phyloP scores from a whole-genome alignment of 1,140 invertebrate genomes.

The Drosophila pandora region DNA sequence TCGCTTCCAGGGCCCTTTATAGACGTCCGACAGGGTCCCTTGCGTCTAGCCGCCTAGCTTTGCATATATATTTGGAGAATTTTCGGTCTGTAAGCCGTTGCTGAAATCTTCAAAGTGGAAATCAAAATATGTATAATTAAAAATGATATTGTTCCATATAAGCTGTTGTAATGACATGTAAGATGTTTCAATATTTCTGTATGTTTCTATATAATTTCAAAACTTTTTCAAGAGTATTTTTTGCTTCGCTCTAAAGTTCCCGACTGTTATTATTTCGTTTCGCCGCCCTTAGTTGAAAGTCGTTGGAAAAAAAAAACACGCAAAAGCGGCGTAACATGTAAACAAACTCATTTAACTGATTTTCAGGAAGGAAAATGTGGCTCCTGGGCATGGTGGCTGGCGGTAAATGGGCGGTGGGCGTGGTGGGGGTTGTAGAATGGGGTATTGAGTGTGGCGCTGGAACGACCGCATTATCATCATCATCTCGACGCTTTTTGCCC shows the following conservation, averaged over 20 bases:
- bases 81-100: conserved; percentile 40
- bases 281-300: conserved; percentile 35
- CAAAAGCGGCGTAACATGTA: conserved; percentile 64
- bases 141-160: background rate
- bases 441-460: conserved; percentile 11
- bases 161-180: too few species aligned
- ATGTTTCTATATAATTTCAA: background rate
- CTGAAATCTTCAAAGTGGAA: conserved; percentile 1
- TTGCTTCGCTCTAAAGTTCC: conserved; percentile 6
- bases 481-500: conserved; percentile 41
- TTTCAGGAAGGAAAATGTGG: conserved; percentile 76
- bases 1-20: conserved; percentile 18
- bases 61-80: conserved; percentile 65
- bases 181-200: too few species aligned
- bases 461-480: conserved; percentile 52
- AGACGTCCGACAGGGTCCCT: background rate
- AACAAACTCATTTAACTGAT: conserved; percentile 83
- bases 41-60: conserved; percentile 4
- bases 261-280: conserved; percentile 34
- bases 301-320: conserved; percentile 21
- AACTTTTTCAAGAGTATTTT: conserved; percentile 5
- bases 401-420: conserved; percentile 34
- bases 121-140: background rate
- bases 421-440: conserved; percentile 3
- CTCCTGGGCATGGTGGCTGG: conserved; percentile 59